A percentile compares a stretch with the other conserved stretches of the same genome.
phyloP scores from a whole-genome alignment of 2,113 vertebrate species.

The Hemicordylus capensis region DNA sequence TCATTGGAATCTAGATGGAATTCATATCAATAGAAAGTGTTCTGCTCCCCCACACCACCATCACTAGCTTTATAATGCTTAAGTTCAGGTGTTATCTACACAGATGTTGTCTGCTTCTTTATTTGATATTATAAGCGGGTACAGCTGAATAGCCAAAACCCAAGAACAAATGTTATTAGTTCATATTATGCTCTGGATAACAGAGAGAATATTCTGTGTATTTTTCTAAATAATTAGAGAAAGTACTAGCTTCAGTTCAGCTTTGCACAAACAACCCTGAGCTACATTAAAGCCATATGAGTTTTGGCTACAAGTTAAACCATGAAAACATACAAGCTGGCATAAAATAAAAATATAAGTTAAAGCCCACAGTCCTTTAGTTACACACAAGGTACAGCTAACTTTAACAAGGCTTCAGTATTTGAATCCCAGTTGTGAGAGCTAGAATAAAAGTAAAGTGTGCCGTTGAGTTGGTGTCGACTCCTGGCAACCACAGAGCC shows the following conservation, averaged over 20 bases:
- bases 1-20: neutral
- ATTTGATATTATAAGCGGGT: neutral
- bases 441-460: too few relatives aligned
- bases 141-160: neutral
- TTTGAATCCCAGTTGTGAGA: neutral
- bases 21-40: neutral
- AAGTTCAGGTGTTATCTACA: neutral
- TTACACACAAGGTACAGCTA: neutral
- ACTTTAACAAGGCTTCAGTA: neutral
- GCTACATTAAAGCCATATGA: neutral
- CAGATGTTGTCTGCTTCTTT: neutral
- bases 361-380: neutral
- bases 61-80: neutral
- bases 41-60: too few relatives aligned
- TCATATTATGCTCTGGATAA: neutral
- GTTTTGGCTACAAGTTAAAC: neutral
- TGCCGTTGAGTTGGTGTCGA: too few relatives aligned
- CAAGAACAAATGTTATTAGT: neutral
- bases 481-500: too few relatives aligned
- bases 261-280: neutral
- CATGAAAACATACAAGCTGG: neutral
- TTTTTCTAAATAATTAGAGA: conserved; percentile 17
- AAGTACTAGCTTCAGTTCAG: neutral
- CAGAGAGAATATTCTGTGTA: neutral
- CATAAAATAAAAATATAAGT: neutral